Base-by-base conservation (phyloP, 1,140 invertebrate genomes). In the Scaptomyza graminum region DNA sequence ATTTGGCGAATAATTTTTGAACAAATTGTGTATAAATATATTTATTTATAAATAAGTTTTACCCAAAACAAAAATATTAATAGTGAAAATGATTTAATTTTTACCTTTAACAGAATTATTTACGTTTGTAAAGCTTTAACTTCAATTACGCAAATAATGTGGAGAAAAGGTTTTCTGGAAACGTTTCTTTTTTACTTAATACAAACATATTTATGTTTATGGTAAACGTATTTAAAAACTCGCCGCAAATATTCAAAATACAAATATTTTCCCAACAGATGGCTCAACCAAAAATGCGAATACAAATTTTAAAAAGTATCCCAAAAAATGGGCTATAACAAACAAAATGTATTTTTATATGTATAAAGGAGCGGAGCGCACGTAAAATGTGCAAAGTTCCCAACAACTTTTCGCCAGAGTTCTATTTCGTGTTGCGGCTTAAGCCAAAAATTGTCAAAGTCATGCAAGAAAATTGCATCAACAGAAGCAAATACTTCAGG, bases 401-500 rank as follows among this genome's bases (percentile, higher is more conserved):
- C 55, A 57, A 78, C 60, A 82, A 78, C 61, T 82, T 82, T 85
- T 70, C 65, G 31, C 46, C 52, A 39, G 22, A 7, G 16, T 73
- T 44, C 44, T 59, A 50, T 57, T 57, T 74, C 37, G 18, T 62
- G 34, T 44, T 31, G 6, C 15, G 65, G 50, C 54, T 70, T 71
- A 49, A 31, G 59, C n/a, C 34, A 43, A 62, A 74, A 54, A 67
- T 74, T 83, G 39, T 52, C 55, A 49, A 67, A 85, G 82, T 87
- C 82, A 85, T 72, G 66, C 56, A 63, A 57, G 82, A 69, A 87
- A 78, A 87, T 87, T 74, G 56, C 60, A 81, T 56, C 46, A 51
- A 52, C 50, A 12, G 44, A 56, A 39, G 22, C 34, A 75, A 83
- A 84, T 61, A 79, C 80, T 76, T 79, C 52, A 52, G 37, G 39